Base-by-base conservation (phyloP, 2,113 vertebrate species). In the Callionymus lyra region DNA sequence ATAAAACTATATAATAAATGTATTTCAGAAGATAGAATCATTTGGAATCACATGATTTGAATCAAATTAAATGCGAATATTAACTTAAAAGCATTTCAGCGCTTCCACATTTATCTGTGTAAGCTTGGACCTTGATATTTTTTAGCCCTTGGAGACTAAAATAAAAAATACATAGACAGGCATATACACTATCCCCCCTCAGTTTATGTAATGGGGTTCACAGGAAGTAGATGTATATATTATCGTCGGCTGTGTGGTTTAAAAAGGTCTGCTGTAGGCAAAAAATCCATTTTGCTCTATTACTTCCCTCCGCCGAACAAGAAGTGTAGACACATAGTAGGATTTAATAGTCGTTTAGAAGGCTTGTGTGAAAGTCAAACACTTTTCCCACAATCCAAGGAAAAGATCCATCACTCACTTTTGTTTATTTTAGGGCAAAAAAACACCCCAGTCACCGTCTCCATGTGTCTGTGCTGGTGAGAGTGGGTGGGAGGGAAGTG, bases 291-390 rank as follows among this genome's bases (percentile, higher is more conserved):
- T 62, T 59, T 31, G 18, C 34, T 47, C 37, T 42, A 38, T 34
- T 14, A 32, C 9, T 55, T 34, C 56, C 50, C 53, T 14, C 52
- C 36, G 19, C 21, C 16, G 56, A 38, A 44, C 53, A 44, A 53
- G 50, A 56, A 46, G 41, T 60, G 47, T 64, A 70, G 60, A 68
- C 66, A 78, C 77, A 65, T 63, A 39, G 34, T 47, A n/a, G 56
- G 38, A 53, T 80, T 84, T 83, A 84, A 84, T 75, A 73, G 76
- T 61, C 68, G 50, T 78, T 86, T 84, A 72, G 82, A 82, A 68
- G 63, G 47, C 53, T 81, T 80, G 82, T 86, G 84, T 83, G 82
- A 84, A 87, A 85, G 70, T 84, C 73, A 86, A 85, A 85, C 78
- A 85, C 73, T 74, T 81, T 82, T 81, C 82, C 76, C 76, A 74